Percentiles rank a stretch among this genome's conserved stretches.
phyloP scores from a whole-genome alignment of 2,113 vertebrate genomes.

The Terrapene triunguis region DNA sequence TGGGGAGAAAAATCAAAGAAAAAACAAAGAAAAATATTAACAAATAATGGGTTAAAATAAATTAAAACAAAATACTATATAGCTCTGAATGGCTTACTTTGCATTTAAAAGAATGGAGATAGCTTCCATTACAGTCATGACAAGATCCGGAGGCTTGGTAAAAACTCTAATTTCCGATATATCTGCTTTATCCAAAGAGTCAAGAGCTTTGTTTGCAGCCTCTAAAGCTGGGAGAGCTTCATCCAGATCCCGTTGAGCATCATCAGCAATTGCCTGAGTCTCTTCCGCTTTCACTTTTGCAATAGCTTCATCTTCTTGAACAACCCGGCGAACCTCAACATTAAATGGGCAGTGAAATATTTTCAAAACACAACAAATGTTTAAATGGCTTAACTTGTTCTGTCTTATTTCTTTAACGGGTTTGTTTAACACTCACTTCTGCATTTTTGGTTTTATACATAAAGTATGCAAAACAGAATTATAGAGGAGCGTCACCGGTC shows the following conservation, averaged over 20 bases:
- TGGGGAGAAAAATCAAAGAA: background rate
- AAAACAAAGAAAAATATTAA: background rate
- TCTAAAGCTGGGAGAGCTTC: conserved; percentile 87
- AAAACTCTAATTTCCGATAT: conserved; percentile 92
- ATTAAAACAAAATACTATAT: background rate
- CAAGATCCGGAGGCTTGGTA: conserved; percentile 87
- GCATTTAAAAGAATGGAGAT: conserved; percentile 86
- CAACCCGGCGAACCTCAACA: conserved; percentile 81
- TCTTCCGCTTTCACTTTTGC: conserved; percentile 88
- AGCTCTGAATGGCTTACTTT: conserved; percentile 80
- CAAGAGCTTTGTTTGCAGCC: conserved; percentile 84
- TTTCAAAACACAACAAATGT: background rate
- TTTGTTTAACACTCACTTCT: background rate
- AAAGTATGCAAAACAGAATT: background rate
- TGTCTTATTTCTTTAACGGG: background rate
- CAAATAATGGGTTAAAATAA: background rate
- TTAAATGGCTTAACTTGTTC: background rate
- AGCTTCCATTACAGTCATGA: conserved; percentile 90
- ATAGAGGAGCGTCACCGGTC: background rate
- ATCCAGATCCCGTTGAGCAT: conserved; percentile 87
- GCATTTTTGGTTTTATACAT: background rate
- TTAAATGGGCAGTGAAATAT: background rate
- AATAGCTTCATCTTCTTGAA: conserved; percentile 85
- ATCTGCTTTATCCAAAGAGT: conserved; percentile 88
- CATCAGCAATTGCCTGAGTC: conserved; percentile 87